Percentiles rank a stretch among this genome's conserved stretches.
phyloP scores from a whole-genome alignment of 1,140 invertebrate genomes.

The Latrodectus geometricus region DNA sequence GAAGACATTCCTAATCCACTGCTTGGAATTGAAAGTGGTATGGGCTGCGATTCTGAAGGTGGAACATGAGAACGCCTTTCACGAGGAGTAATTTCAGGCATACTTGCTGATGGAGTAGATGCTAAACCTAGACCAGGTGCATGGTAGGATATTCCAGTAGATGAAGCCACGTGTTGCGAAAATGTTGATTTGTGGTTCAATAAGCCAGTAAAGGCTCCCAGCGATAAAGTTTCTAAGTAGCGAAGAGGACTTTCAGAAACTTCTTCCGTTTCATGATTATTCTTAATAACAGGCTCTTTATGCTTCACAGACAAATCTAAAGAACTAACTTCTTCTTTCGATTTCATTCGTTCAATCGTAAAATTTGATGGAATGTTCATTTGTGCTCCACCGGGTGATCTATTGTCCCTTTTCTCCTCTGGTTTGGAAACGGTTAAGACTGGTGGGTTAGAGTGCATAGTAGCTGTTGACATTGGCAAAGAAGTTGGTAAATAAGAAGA shows the following conservation, averaged over 20 bases:
- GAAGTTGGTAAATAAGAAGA: conserved; percentile 29
- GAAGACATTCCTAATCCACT: conserved; percentile 23
- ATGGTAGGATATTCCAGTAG: conserved; percentile 64
- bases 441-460: not conserved
- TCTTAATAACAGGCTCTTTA: conserved; percentile 42
- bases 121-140: conserved; percentile 65
- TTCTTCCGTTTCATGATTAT: conserved; percentile 60
- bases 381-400: not conserved
- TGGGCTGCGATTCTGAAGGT: conserved; percentile 30
- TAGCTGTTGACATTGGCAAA: not conserved
- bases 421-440: not conserved
- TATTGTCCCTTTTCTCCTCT: conserved; percentile 24
- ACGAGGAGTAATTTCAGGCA: conserved; percentile 15
- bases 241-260: conserved; percentile 77
- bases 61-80: conserved; percentile 49
- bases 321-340: conserved; percentile 30
- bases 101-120: conserved; percentile 33
- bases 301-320: conserved; percentile 53
- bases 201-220: conserved; percentile 75
- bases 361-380: conserved; percentile 11
- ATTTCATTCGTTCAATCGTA: not conserved
- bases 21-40: conserved; percentile 34
- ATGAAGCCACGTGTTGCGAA: conserved; percentile 39
- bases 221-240: conserved; percentile 83
- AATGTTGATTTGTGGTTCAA: conserved; percentile 48